These are phyloP conservation scores for Paracentrotus lividus DNA, from an alignment of 53 echinoderm and acorn worm species.

Conservation along the genomic window DNA sequence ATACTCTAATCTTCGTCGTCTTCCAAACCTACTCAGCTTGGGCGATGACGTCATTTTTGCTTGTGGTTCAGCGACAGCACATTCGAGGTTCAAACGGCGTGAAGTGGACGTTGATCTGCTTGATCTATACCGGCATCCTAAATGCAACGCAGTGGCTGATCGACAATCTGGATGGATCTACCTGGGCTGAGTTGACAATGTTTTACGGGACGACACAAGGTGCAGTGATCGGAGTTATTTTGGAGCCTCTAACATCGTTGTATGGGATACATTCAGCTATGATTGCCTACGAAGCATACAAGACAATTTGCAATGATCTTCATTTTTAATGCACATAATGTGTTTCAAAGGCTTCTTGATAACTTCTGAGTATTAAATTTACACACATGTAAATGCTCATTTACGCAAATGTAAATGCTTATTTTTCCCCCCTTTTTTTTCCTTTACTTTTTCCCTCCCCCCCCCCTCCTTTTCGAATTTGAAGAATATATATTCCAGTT, in stretches of 20 bases:
- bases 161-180: not conserved
- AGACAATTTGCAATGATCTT: not conserved
- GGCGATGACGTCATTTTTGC: slow-evolving; percentile 49
- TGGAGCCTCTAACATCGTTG: slow-evolving; percentile 13
- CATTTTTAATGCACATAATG: not conserved
- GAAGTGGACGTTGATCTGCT: slow-evolving; percentile 47
- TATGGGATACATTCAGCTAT: slow-evolving; percentile 52
- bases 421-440: no score
- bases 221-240: slow-evolving; percentile 1
- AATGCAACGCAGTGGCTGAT: slow-evolving; percentile 61
- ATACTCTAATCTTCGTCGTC: not conserved
- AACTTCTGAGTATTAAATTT: no score
- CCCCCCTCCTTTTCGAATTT: no score
- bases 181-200: not conserved
- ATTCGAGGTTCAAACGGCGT: not conserved
- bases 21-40: slow-evolving; percentile 31
- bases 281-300: slow-evolving; percentile 52
- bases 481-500: no score
- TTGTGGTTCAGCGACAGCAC: slow-evolving; percentile 48
- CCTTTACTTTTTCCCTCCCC: no score
- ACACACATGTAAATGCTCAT: no score
- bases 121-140: slow-evolving; percentile 43
- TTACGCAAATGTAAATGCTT: no score
- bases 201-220: slow-evolving; percentile 21
- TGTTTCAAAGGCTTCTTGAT: no score